Conservation (phyloP, 2,113 vertebrate genomes). For the Petromus typicus region DNA sequence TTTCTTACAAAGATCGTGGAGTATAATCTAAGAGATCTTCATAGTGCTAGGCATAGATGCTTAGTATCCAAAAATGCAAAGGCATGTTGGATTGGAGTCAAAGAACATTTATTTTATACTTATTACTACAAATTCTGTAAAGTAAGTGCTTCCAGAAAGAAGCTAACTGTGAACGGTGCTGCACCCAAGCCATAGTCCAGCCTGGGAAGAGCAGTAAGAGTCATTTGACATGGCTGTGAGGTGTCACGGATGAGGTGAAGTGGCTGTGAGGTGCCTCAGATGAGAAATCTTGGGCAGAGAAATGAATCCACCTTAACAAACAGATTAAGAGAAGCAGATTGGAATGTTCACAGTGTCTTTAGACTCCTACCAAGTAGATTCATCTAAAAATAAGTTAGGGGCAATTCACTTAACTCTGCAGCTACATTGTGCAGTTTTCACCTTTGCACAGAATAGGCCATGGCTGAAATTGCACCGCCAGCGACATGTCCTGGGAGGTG, state of each 20-base stretch:
- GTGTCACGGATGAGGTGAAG: neutral
- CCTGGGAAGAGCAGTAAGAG: neutral
- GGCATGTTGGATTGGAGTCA: neutral
- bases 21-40: neutral
- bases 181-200: neutral
- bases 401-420: neutral
- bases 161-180: conserved; percentile 8
- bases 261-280: neutral
- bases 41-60: neutral
- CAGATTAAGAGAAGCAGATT: neutral
- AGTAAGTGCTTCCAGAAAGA: neutral
- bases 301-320: neutral
- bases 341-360: neutral
- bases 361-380: neutral
- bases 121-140: neutral
- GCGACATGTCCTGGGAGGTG: neutral
- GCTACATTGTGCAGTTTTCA: conserved; percentile 30
- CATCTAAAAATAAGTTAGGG: neutral
- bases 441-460: neutral
- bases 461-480: neutral
- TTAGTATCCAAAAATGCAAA: neutral
- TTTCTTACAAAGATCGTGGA: conserved; percentile 39
- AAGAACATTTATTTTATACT: neutral
- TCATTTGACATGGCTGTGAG: neutral
- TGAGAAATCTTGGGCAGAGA: neutral